Conservation (phyloP, 2,113 vertebrate species). For the Trematomus loennbergii region DNA sequence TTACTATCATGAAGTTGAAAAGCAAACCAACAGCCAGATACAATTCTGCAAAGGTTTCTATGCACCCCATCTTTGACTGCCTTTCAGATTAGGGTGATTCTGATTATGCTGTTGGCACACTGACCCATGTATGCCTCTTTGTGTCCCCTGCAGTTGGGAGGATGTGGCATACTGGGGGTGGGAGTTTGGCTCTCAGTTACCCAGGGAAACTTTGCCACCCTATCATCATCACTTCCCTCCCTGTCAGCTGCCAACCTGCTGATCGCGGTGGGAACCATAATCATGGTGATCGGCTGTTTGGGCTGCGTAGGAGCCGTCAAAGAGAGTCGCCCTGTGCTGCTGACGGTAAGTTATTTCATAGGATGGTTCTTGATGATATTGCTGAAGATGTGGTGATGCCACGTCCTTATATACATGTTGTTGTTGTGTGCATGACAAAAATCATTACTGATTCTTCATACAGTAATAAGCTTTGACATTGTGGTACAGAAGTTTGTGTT, state of each 20-base stretch:
- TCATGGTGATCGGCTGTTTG: conserved; percentile 98
- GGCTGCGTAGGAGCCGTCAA: conserved; percentile 98
- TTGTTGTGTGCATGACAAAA: conserved; percentile 14
- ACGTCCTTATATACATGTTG: background rate
- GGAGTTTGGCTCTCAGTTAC: conserved; percentile 87
- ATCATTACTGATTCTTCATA: background rate
- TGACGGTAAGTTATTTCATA: conserved; percentile 88
- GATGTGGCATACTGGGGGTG: conserved; percentile 85
- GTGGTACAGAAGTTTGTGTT: background rate
- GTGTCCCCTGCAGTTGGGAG: conserved; percentile 78
- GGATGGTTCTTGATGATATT: background rate
- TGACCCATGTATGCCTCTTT: conserved; percentile 41
- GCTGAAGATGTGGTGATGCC: background rate
- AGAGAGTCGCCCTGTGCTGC: conserved; percentile 94
- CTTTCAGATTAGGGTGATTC: background rate
- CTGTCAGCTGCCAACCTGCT: conserved; percentile 97
- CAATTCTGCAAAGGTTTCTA: conserved; percentile 3
- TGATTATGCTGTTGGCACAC: conserved; percentile 5
- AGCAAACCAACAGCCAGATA: background rate
- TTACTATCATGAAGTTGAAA: background rate
- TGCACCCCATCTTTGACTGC: background rate
- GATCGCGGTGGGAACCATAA: conserved; percentile 91
- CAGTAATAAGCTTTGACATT: background rate
- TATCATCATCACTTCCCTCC: conserved; percentile 95
- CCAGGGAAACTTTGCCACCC: conserved; percentile 94